Evolutionary conservation across 2,888 invertebrate genomes (phyloP).

Genomic region (Pteria penguin): DNA sequence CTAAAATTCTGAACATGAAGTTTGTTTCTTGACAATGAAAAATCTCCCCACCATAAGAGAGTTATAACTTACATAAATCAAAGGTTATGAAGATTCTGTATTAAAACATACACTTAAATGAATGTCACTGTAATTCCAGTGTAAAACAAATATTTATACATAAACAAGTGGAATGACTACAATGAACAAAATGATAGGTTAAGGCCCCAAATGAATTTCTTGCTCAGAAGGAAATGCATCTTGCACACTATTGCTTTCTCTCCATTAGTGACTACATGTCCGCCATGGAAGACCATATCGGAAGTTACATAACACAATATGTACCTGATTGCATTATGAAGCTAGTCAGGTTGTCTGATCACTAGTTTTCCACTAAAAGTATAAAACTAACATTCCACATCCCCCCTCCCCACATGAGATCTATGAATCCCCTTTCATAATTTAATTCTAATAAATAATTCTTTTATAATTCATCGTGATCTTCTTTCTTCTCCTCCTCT

Average conservation of each 20-base stretch:
- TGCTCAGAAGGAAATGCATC: too few species aligned
- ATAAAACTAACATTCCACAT: neutral
- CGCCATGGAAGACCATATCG: neutral
- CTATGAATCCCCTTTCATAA: too few species aligned
- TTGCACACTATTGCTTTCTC: too few species aligned
- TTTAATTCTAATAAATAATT: neutral
- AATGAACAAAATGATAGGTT: neutral
- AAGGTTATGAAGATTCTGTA: too few species aligned
- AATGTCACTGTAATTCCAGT: too few species aligned
- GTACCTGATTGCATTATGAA: too few species aligned
- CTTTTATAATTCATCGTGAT: slow-evolving; percentile 59
- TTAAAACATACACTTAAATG: too few species aligned
- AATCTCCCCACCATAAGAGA: neutral
- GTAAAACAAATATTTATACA: too few species aligned
- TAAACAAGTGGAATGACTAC: neutral
- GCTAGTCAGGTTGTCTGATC: too few species aligned
- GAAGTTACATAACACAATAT: too few species aligned
- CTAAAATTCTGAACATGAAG: neutral
- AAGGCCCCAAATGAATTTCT: neutral
- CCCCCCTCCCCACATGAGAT: neutral
- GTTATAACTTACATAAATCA: too few species aligned
- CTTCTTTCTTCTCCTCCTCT: slow-evolving; percentile 52
- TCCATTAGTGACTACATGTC: too few species aligned
- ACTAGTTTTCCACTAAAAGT: neutral
- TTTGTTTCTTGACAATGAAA: neutral